Percentiles rank a stretch among this genome's conserved stretches.
phyloP scores from a whole-genome alignment of 2,888 invertebrate species.

The Idaea biselata region DNA sequence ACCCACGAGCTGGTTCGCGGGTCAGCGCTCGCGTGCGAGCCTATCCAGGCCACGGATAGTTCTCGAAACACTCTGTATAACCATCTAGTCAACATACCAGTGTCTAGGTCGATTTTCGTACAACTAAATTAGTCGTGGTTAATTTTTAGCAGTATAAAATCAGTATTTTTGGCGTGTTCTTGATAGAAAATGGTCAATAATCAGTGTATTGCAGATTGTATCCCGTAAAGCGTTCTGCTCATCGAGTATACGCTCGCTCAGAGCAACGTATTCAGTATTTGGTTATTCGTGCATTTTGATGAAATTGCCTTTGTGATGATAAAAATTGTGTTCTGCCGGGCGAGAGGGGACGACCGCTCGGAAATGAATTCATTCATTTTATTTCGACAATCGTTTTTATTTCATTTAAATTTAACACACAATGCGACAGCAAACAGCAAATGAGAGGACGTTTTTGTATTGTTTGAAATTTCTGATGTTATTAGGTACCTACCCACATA shows the following conservation, averaged over 20 bases:
- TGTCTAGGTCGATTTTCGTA: no score
- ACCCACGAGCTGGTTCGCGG: no score
- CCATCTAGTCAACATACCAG: no score
- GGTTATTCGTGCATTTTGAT: conserved; percentile 61
- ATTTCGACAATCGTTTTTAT: conserved; percentile 62
- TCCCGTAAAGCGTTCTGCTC: neutral
- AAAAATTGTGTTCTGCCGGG: conserved; percentile 57
- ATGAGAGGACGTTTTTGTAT: conserved; percentile 30
- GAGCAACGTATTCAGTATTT: conserved; percentile 45
- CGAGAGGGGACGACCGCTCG: conserved; percentile 50
- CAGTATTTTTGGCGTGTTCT: neutral
- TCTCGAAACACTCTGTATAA: no score
- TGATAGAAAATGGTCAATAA: neutral
- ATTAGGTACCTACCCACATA: neutral
- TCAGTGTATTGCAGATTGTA: neutral
- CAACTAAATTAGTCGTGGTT: no score
- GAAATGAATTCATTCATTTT: conserved; percentile 69
- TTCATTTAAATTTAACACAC: conserved; percentile 65
- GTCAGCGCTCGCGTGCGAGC: no score
- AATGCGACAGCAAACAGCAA: conserved; percentile 37
- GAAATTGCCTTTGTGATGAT: conserved; percentile 66
- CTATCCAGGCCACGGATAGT: no score
- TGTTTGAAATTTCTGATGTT: conserved; percentile 1
- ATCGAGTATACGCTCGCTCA: conserved; percentile 39
- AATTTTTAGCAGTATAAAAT: neutral